These are phyloP conservation scores for Eidolon dupreanum DNA, from an alignment of 2,797 vertebrate genomes.

Conservation along the genomic window DNA sequence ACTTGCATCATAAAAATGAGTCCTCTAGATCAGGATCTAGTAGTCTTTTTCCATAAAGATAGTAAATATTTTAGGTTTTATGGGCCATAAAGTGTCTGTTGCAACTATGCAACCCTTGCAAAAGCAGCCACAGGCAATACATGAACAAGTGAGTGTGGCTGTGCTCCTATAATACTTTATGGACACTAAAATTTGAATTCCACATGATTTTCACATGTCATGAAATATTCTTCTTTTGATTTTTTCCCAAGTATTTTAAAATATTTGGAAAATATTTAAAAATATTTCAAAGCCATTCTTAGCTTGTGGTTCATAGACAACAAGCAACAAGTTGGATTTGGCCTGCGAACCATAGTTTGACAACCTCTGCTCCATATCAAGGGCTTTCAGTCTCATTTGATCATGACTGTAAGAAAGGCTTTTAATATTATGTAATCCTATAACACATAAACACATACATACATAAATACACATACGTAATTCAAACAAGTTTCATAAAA, in stretches of 20 bases:
- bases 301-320: not conserved
- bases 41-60: not conserved
- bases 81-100: not conserved
- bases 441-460: not conserved
- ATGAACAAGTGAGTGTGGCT: not conserved
- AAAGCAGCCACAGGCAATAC: not conserved
- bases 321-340: not conserved
- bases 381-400: not conserved
- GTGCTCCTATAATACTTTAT: not conserved
- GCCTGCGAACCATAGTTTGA: not conserved
- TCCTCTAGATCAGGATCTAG: not conserved
- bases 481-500: not conserved
- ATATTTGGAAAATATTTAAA: too few relatives aligned
- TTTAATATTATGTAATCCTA: not conserved
- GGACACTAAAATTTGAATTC: not conserved
- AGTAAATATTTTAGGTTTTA: not conserved
- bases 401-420: not conserved
- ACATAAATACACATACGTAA: not conserved
- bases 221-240: not conserved
- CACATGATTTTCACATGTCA: not conserved
- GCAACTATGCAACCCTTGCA: not conserved
- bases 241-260: not conserved
- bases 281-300: not conserved
- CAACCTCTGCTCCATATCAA: not conserved
- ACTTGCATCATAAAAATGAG: not conserved